Evolutionary conservation across 2,797 vertebrate species (phyloP), one percentile per base, ranked within the genome.

Genomic region (Lagocephalus sceleratus): DNA sequence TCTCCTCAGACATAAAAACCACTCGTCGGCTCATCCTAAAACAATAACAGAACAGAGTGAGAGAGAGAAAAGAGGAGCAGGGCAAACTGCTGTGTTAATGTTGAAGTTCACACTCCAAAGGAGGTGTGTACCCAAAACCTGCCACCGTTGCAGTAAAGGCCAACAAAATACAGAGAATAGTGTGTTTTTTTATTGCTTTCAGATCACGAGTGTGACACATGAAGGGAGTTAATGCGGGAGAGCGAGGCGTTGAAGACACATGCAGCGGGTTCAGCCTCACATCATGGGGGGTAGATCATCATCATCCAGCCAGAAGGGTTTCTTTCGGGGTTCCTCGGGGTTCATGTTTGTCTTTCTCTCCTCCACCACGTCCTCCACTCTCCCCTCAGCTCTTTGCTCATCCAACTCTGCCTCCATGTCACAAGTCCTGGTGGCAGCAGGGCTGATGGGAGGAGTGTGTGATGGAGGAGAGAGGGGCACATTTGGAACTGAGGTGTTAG

Each of bases 1-100:
- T 84, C 84, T 96, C 95, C 92, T 95, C 93, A 93, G 94, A 94
- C 91, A 94, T 92, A 94, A 92, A 91, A 91, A 88, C 79, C 73
- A 95, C 92, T 90, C 92, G 91, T 49, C 90, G 92, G 86, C 94
- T 93, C 92, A 93, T 93, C 96, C 97, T 99, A 94, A 81, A 94
- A 95, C 86, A 93, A 85, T 90, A 93, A 94, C 92, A 91, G 88
- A 86, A 88, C 44, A 57, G 54, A 81, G 68, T 82, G 65, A 80
- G 67, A 56, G 56, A 78, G 44, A 69, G 66, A 52, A 56, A 47
- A 63, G 20, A 57, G 10, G 51, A 47, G 19, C 48, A 32, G 45
- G 20, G 45, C n/a, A 51, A 9, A 26, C 48, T 54, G 11, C 6
- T 0, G 23, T 35, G 49, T 29, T 38, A 22, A 54, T 20, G 47